Percentiles rank a stretch among this genome's conserved stretches.
phyloP scores from a whole-genome alignment of 2,888 invertebrate genomes.

The Ecdyonurus torrentis region DNA sequence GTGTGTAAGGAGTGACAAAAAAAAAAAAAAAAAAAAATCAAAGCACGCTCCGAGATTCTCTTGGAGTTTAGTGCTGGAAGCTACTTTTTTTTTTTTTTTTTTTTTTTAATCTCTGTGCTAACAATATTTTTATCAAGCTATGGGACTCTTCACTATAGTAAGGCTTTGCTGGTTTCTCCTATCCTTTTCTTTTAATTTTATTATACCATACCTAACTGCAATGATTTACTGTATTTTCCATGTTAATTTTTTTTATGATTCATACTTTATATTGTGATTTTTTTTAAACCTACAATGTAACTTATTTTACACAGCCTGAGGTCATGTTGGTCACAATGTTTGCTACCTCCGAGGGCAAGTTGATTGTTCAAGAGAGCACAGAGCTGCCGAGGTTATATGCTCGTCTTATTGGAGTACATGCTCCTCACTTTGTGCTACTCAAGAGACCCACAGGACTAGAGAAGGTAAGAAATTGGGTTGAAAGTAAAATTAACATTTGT shows the following conservation, averaged over 20 bases:
- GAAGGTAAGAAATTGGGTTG: constrained; percentile 4
- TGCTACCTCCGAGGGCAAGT: constrained; percentile 46
- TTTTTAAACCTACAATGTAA: too few relatives aligned
- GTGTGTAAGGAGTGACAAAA: too few relatives aligned
- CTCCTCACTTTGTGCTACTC: constrained; percentile 19
- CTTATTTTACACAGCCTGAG: too few relatives aligned
- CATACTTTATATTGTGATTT: background rate
- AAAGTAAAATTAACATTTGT: constrained; percentile 1
- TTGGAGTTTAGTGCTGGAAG: too few relatives aligned
- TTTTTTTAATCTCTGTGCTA: too few relatives aligned
- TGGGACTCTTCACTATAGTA: too few relatives aligned
- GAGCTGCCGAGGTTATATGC: constrained; percentile 22
- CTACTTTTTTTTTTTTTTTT: too few relatives aligned
- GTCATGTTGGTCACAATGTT: constrained; percentile 47
- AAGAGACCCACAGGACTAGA: constrained; percentile 15
- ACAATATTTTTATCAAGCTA: too few relatives aligned
- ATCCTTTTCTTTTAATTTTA: too few relatives aligned
- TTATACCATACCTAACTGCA: background rate
- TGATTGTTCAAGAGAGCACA: constrained; percentile 40
- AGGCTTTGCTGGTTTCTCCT: too few relatives aligned
- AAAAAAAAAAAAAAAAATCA: too few relatives aligned
- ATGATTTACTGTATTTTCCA: background rate
- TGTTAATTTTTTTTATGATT: background rate
- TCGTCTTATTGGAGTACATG: constrained; percentile 18
- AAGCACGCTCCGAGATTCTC: too few relatives aligned